phyloP scores from a whole-genome alignment of 2,797 vertebrate species.

The Carcharodon carcharias region DNA sequence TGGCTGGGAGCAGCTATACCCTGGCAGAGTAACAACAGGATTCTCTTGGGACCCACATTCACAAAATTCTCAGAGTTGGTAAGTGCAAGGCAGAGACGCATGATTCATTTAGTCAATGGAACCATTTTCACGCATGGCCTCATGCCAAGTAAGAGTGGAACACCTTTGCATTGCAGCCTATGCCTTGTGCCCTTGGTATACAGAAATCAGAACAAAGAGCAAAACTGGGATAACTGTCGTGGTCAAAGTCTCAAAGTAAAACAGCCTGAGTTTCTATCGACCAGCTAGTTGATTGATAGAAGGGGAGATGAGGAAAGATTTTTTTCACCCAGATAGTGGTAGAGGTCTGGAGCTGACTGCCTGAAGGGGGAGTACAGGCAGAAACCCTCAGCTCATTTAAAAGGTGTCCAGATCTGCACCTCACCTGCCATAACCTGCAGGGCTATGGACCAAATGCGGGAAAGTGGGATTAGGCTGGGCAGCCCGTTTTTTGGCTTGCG shows the following conservation, averaged over 20 bases:
- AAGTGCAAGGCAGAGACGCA: not conserved
- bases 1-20: not conserved
- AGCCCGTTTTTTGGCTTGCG: too few relatives aligned
- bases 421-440: too few relatives aligned
- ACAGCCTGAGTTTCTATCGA: not conserved
- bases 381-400: too few relatives aligned
- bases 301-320: too few relatives aligned
- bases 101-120: not conserved
- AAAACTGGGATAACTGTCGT: not conserved
- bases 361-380: too few relatives aligned
- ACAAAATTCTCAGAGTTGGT: not conserved
- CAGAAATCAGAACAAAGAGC: not conserved
- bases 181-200: not conserved
- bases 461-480: too few relatives aligned
- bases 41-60: not conserved
- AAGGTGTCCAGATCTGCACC: too few relatives aligned
- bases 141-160: not conserved
- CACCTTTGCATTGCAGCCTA: not conserved
- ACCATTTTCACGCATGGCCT: not conserved
- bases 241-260: not conserved
- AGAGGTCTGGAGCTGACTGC: too few relatives aligned
- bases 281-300: not conserved
- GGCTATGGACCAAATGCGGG: too few relatives aligned
- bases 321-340: too few relatives aligned
- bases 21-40: not conserved